phyloP scores from a whole-genome alignment of 2,888 invertebrate genomes.

The Athripsodes cinereus region DNA sequence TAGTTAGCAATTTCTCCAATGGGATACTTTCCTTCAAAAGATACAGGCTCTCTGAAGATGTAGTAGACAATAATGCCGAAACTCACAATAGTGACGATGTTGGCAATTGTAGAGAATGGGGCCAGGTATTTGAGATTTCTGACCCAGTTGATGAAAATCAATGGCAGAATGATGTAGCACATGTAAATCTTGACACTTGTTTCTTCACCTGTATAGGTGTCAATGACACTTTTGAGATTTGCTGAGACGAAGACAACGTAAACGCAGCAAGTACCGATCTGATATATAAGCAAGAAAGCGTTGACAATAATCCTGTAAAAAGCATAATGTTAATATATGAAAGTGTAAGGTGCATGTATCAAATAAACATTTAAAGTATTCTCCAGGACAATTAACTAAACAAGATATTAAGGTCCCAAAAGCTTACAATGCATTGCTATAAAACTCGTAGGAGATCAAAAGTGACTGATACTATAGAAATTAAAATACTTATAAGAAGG shows the following conservation, averaged over 20 bases:
- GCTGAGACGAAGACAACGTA: constrained; percentile 91
- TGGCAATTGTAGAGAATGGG: constrained; percentile 85
- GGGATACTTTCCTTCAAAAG: constrained; percentile 55
- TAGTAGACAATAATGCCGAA: constrained; percentile 84
- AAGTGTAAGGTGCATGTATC: no score
- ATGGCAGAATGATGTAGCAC: constrained; percentile 64
- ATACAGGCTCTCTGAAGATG: constrained; percentile 66
- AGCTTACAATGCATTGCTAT: no score
- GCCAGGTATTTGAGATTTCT: constrained; percentile 81
- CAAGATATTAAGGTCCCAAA: no score
- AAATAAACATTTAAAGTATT: no score
- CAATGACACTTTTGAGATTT: constrained; percentile 67
- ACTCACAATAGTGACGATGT: constrained; percentile 74
- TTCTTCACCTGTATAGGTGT: constrained; percentile 51
- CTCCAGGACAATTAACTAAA: no score
- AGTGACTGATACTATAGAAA: no score
- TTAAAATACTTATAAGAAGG: no score
- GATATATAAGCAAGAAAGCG: constrained; percentile 75
- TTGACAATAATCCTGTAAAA: constrained; percentile 63
- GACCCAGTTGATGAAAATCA: constrained; percentile 76
- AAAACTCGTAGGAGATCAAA: no score
- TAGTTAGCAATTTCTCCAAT: constrained; percentile 62
- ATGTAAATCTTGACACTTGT: constrained; percentile 55
- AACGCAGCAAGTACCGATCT: constrained; percentile 93
- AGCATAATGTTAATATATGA: no score